Base-by-base conservation (phyloP, 1,140 invertebrate genomes). In the Ceratina calcarata region DNA sequence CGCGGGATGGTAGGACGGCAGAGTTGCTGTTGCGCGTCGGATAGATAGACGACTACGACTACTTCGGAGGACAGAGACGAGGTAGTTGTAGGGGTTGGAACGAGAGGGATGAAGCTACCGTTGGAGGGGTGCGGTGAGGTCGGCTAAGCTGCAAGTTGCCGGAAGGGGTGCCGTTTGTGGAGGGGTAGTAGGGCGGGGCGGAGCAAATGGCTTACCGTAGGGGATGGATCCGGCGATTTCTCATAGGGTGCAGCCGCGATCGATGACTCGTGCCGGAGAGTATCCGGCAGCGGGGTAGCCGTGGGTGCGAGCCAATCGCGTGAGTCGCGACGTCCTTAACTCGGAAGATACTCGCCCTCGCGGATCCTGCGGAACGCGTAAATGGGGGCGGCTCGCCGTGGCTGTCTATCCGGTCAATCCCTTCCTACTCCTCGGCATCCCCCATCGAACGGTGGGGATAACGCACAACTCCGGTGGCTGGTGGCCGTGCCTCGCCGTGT, bases 401-500 rank as follows among this genome's bases (percentile, higher is more conserved):
- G 67, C 74, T 69, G 82, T 72, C 81, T 45, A 45, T 45, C 37
- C 37, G 37, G 37, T 45, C 37, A 45, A 45, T 45, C 37, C 37
- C 37, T 45, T 45, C 37, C 37, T 45, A 10, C 37, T 6, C 37
- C 37, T 6, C 37, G 8, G 2, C 49, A 76, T 71, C 75, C 82
- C 78, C 78, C 71, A 71, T 76, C 32, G 69, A 78, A 18, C 12
- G 57, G 83, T 77, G 83, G 83, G 72, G 83, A 75, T 85, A 84
- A 80, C 78, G 78, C 82, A 80, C 83, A 83, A 81, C 78, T 78
- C 69, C 78, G 80, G 65, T 72, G 75, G 75, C 67, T 82, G 80
- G 84, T 89, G 88, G 85, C 88, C 72, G 86, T 87, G 91, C 91
- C 91, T 90, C 89, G 84, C 89, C 91, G 91, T 92, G 91, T 93